Evolutionary conservation across 2,797 vertebrate genomes (phyloP), one percentile per base, ranked within the genome.

Genomic region (Scomberomorus guttatus): DNA sequence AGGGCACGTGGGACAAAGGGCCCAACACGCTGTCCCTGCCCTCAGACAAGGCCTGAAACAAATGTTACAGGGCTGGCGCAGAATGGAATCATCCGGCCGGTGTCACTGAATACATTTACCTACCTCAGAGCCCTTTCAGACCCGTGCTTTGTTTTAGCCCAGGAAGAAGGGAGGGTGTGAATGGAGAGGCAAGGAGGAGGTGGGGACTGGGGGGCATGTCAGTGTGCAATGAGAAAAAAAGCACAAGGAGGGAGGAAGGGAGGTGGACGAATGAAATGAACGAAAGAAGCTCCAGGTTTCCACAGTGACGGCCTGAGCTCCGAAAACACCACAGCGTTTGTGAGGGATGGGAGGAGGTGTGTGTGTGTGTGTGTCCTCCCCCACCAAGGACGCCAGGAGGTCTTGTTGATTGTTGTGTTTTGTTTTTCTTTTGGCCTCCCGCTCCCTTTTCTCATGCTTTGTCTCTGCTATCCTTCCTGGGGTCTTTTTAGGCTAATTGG

Each of bases 51-150:
- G 93, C 93, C 96, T 94, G 96, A 97, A 97, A 99, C 98, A 99
- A 99, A 97, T 90, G 97, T 95, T 96, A 97, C 95, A 96, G 97
- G 95, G 94, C 95, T 95, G 94, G 95, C 88, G 85, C 96, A 96
- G 97, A 98, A 98, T 97, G 96, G 96, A 98, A 97, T 98, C 98
- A 98, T 98, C 97, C 97, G 97, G 97, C 97, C 94, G 86, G 93
- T 98, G 98, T 98, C 98, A 98, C 95, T 92, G 97, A 97, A 98
- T 99, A 97, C 96, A 98, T 98, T 98, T 97, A 98, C 98, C 98
- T 98, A 97, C 98, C 96, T 97, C 97, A 97, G 96, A 70, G 98
- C 90, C 95, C 94, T 97, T 98, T 98, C 97, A 98, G 90, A 56
- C 79, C 68, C 0, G 63, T 69, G 91, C 91, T 95, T 96, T 96